Base-by-base conservation (phyloP, 1,140 invertebrate species). In the Homarus americanus region DNA sequence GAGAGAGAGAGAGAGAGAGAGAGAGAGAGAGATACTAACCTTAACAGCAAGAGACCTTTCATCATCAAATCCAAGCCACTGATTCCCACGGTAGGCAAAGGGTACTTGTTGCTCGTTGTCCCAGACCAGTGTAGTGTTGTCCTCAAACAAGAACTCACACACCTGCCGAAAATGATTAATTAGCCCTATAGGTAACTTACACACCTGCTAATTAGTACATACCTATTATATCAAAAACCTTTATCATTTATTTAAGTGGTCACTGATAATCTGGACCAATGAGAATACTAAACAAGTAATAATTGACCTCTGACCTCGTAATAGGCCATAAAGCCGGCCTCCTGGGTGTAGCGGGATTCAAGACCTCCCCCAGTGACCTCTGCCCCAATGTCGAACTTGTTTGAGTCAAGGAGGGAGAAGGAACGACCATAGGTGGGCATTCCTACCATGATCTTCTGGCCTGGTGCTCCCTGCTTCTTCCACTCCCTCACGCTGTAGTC, bases 1-100 rank as follows among this genome's bases (percentile, higher is more conserved):
- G n/a, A 38, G 2, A 41, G n/a, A 40, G 9, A 40, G 1, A 79
- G 4, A 17, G 7, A 40, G 38, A 40, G 20, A 40, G 3, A 10
- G 15, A 72, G n/a, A n/a, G n/a, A n/a, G 34, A 3, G 4, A 24
- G 28, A 44, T 32, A 32, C 91, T 94, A 95, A 98, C 98, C 96
- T 99, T 99, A 24, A 97, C 98, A 93, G 97, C 97, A 15, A 99
- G 95, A 93, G 97, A 98, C 92, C 98, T 96, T 93, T 98, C 97
- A 93, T 99, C 98, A 93, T 99, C 98, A 93, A 99, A 99, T 84
- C 98, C 98, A 84, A 99, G 97, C 98, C 98, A 99, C 93, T 99
- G 98, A 94, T 98, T 96, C 4, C 96, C 96, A 91, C 96, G 96
- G 94, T 98, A 98, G 1, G 98, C 97, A 94, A 98, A 99, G 58